phyloP scores from a whole-genome alignment of 2,113 vertebrate species.

The Grammomys dolichurus region DNA sequence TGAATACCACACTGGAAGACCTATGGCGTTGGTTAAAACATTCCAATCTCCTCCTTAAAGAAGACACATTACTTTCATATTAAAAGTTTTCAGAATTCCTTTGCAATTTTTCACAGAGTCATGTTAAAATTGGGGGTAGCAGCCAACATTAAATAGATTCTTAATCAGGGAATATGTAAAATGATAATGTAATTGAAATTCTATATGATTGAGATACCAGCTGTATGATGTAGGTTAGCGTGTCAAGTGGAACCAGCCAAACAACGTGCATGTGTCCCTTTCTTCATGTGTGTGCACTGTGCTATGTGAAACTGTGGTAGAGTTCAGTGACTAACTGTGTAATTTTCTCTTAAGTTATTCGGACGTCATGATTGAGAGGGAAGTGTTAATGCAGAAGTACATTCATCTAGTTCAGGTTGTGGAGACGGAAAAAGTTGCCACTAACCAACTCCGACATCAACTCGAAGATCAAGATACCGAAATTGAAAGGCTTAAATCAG shows the following conservation, averaged over 20 bases:
- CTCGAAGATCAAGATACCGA: constrained; percentile 98
- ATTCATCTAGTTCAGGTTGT: constrained; percentile 92
- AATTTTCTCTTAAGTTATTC: constrained; percentile 87
- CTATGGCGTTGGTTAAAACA: neutral
- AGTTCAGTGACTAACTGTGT: constrained; percentile 50
- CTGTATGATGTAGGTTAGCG: neutral
- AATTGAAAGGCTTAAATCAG: constrained; percentile 97
- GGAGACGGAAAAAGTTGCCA: constrained; percentile 92
- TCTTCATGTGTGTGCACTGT: accelerated
- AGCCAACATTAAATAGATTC: neutral
- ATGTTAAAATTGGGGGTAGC: neutral
- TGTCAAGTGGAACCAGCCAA: neutral
- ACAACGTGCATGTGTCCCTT: neutral
- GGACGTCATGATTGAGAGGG: constrained; percentile 91
- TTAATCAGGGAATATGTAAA: neutral
- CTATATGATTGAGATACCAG: neutral
- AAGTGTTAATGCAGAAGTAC: constrained; percentile 93
- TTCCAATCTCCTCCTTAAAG: neutral
- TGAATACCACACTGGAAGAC: neutral
- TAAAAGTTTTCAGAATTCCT: neutral
- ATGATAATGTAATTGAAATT: neutral
- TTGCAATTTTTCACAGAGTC: constrained; percentile 22
- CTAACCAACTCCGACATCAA: constrained; percentile 95
- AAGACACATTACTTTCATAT: constrained; percentile 13
- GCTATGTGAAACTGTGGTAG: neutral